These are phyloP conservation scores for Macquaria australasica DNA, from an alignment of 2,113 vertebrate genomes.

Conservation along the genomic window DNA sequence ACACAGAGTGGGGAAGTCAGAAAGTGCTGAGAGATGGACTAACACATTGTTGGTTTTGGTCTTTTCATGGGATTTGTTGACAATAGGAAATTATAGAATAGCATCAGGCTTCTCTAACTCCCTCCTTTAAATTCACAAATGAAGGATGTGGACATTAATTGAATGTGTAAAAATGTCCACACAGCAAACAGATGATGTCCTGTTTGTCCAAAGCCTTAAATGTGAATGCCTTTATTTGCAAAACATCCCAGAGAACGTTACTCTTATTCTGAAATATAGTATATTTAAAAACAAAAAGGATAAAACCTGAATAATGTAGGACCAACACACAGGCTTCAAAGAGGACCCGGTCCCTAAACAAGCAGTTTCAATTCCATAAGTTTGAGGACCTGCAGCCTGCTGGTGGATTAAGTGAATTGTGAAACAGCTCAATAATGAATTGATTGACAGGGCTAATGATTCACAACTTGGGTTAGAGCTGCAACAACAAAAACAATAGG, in stretches of 20 bases:
- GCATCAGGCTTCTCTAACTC: neutral
- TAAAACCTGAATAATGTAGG: constrained; percentile 42
- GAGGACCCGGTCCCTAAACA: constrained; percentile 43
- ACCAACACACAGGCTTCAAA: constrained; percentile 39
- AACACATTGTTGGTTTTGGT: neutral
- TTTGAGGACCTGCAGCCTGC: constrained; percentile 58
- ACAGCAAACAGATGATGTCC: neutral
- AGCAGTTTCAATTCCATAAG: constrained; percentile 55
- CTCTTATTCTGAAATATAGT: neutral
- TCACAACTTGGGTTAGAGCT: constrained; percentile 69
- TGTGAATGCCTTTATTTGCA: constrained; percentile 12
- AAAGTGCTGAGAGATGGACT: neutral
- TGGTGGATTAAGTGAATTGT: constrained; percentile 72
- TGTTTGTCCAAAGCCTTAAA: neutral
- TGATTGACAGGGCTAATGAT: constrained; percentile 81
- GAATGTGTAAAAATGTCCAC: neutral
- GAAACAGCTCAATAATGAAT: constrained; percentile 77
- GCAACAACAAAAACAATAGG: constrained; percentile 67
- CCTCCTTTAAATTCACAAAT: neutral
- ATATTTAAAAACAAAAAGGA: constrained; percentile 24
- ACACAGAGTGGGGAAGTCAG: neutral
- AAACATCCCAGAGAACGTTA: constrained; percentile 1
- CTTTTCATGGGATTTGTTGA: neutral
- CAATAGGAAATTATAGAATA: neutral
- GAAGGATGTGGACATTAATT: neutral